Conservation (phyloP, 1,140 invertebrate genomes). For the Himalopsyche phryganea region DNA sequence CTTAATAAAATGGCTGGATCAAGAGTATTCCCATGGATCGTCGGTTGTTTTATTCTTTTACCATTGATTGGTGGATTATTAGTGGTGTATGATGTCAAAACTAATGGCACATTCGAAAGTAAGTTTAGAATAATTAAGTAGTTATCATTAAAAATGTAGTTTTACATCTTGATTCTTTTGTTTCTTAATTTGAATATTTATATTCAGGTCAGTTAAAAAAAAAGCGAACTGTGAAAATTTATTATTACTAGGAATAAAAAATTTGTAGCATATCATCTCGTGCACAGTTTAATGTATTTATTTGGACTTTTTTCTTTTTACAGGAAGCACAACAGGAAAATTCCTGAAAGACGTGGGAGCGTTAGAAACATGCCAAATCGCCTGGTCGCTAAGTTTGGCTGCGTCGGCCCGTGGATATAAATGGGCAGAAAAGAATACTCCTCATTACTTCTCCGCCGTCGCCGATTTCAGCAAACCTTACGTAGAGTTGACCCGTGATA, state of each 20-base stretch:
- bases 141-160: too few relatives aligned
- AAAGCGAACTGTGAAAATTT: too few relatives aligned
- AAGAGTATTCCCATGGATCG: slow-evolving; percentile 55
- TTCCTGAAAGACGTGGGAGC: slow-evolving; percentile 60
- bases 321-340: slow-evolving; percentile 57
- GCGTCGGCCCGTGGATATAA: slow-evolving; percentile 57
- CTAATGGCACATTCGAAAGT: slow-evolving; percentile 29
- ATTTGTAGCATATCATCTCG: too few relatives aligned
- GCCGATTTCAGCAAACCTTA: slow-evolving; percentile 58
- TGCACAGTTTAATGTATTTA: too few relatives aligned
- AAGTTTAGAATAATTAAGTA: too few relatives aligned
- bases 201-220: too few relatives aligned
- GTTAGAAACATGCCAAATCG: slow-evolving; percentile 57
- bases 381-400: slow-evolving; percentile 54
- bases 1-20: slow-evolving; percentile 18
- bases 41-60: slow-evolving; percentile 53
- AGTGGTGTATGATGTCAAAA: slow-evolving; percentile 38
- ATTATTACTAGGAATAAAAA: too few relatives aligned
- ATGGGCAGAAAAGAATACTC: slow-evolving; percentile 63
- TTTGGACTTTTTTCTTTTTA: too few relatives aligned
- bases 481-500: slow-evolving; percentile 56
- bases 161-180: too few relatives aligned
- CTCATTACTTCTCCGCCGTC: slow-evolving; percentile 59
- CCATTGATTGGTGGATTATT: slow-evolving; percentile 49
- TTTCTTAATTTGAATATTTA: too few relatives aligned